phyloP scores from a whole-genome alignment of 1,140 invertebrate genomes.

The Phortica variegata region DNA sequence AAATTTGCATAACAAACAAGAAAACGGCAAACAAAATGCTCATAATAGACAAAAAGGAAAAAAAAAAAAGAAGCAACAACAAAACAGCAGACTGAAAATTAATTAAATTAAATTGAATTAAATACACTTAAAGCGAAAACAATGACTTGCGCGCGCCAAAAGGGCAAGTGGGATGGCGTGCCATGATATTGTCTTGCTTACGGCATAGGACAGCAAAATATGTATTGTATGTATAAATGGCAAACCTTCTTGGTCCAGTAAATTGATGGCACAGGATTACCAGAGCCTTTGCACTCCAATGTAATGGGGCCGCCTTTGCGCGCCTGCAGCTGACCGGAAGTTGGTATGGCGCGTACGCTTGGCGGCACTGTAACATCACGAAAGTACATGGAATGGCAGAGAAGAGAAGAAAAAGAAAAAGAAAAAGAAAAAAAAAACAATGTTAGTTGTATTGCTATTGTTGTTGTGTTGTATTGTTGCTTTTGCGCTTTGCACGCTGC shows the following conservation, averaged over 20 bases:
- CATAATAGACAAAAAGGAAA: too few relatives aligned
- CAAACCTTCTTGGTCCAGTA: conserved; percentile 68
- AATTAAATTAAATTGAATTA: conserved; percentile 41
- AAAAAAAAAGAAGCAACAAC: neutral
- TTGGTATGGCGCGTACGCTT: conserved; percentile 63
- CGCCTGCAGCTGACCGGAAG: conserved; percentile 64
- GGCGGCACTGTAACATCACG: conserved; percentile 61
- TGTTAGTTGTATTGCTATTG: neutral
- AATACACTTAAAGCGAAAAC: conserved; percentile 29
- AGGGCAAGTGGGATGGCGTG: neutral
- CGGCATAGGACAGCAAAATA: too few relatives aligned
- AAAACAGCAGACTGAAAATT: conserved; percentile 15
- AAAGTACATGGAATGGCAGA: neutral
- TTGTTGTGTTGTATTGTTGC: neutral
- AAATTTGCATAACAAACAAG: conserved; percentile 38
- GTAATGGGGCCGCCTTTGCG: conserved; percentile 67
- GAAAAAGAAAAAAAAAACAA: conserved; percentile 5
- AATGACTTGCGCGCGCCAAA: conserved; percentile 2
- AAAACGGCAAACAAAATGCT: neutral
- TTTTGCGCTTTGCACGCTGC: too few relatives aligned
- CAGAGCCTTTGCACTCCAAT: conserved; percentile 67
- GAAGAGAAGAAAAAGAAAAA: neutral
- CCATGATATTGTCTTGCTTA: too few relatives aligned
- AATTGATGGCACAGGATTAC: conserved; percentile 70
- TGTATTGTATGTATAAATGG: conserved; percentile 3